Evolutionary conservation across 1,140 invertebrate genomes (phyloP).

Genomic region (Brachionus paranguensis): DNA sequence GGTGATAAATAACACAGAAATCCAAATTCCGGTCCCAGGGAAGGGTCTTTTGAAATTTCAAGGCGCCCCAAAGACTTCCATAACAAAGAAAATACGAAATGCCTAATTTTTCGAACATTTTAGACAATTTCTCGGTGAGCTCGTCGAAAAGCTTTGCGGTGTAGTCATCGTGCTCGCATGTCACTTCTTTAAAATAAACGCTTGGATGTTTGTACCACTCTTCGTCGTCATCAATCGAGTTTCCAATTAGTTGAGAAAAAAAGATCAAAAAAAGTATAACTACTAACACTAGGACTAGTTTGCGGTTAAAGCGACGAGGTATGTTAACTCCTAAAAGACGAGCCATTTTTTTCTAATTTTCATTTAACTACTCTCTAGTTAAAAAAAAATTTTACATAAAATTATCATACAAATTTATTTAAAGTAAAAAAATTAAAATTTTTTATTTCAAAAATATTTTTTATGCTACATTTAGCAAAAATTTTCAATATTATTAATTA

Average conservation of each 20-base stretch:
- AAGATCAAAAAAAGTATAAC: not conserved
- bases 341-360: not conserved
- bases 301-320: not conserved
- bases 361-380: not conserved
- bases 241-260: not conserved
- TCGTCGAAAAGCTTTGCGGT: not conserved
- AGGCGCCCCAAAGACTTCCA: conserved; percentile 59
- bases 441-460: not conserved
- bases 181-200: not conserved
- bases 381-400: not conserved
- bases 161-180: conserved; percentile 16
- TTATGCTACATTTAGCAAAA: not conserved
- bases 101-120: conserved; percentile 47
- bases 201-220: conserved; percentile 16
- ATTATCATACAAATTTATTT: not conserved
- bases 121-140: not conserved
- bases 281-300: not conserved
- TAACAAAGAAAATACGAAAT: conserved; percentile 58
- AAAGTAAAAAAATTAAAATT: not conserved
- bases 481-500: not conserved
- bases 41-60: conserved; percentile 53
- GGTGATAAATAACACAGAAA: conserved; percentile 56
- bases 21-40: conserved; percentile 58
- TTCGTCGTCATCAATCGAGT: conserved; percentile 9
- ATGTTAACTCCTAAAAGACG: not conserved